Percentiles rank a stretch among this genome's conserved stretches.
These are phyloP conservation scores for Mesochorus sp. DNA, from an alignment of 2,888 invertebrate genomes.

Conservation along the genomic window DNA sequence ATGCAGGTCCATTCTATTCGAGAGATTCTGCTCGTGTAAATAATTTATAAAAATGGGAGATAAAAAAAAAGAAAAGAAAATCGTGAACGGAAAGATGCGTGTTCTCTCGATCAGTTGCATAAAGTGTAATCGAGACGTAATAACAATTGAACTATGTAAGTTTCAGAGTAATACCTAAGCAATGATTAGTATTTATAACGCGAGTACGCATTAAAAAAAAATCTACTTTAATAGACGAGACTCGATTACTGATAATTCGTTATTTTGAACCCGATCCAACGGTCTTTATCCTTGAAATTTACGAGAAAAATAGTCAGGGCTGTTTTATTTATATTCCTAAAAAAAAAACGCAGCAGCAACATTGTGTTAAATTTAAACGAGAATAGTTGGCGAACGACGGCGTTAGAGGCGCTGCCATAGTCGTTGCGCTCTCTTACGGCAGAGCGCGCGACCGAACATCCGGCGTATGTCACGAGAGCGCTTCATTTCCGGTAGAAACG, in stretches of 20 bases:
- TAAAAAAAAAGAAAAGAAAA: conserved; percentile 16
- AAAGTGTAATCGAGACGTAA: conserved; percentile 37
- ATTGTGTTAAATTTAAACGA: neutral
- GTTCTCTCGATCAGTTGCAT: conserved; percentile 29
- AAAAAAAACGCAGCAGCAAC: neutral
- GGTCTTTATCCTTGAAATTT: neutral
- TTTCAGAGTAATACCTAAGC: conserved; percentile 46
- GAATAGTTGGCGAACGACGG: neutral
- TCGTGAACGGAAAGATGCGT: conserved; percentile 13
- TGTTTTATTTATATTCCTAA: no score
- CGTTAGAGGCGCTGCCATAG: neutral
- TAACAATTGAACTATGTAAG: conserved; percentile 42
- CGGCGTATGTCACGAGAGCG: conserved; percentile 44
- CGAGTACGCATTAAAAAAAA: conserved; percentile 61
- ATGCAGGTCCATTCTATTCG: conserved; percentile 64
- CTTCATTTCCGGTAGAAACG: conserved; percentile 58
- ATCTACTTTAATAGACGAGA: conserved; percentile 63
- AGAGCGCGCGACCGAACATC: conserved; percentile 38
- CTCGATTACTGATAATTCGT: conserved; percentile 29
- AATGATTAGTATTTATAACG: conserved; percentile 70
- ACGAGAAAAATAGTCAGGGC: no score
- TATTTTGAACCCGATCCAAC: neutral
- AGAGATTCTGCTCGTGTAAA: conserved; percentile 67
- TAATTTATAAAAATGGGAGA: conserved; percentile 42
- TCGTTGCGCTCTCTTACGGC: neutral